Evolutionary conservation across 2,888 invertebrate genomes (phyloP).

Genomic region (Drosophila sordidapex): DNA sequence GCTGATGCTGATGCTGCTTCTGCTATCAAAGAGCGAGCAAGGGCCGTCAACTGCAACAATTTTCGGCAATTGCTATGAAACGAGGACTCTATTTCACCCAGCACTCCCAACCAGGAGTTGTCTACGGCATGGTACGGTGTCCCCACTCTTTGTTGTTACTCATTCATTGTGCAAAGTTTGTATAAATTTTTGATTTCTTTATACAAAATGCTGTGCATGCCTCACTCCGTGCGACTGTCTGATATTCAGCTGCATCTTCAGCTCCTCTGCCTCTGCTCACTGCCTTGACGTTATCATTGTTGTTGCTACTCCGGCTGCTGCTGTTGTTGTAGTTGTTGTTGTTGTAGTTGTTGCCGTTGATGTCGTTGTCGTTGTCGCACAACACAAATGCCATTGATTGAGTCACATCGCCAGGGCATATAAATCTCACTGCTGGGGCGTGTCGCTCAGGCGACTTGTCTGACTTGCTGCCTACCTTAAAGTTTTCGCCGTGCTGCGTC

Average conservation of each 20-base stretch:
- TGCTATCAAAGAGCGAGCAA: constrained; percentile 56
- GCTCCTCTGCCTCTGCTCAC: constrained; percentile 4
- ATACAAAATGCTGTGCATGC: constrained; percentile 82
- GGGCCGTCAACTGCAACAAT: constrained; percentile 67
- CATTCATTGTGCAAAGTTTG: constrained; percentile 80
- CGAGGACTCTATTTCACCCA: constrained; percentile 43
- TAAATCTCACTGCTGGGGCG: constrained; percentile 80
- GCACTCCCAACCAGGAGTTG: constrained; percentile 23
- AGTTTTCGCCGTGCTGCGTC: constrained; percentile 76
- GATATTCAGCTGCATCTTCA: constrained; percentile 52
- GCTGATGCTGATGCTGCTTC: constrained; percentile 9
- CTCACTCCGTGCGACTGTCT: constrained; percentile 51
- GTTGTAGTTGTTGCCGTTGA: constrained; percentile 20
- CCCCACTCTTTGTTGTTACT: constrained; percentile 70
- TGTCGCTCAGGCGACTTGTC: constrained; percentile 58
- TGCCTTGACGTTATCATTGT: constrained; percentile 21
- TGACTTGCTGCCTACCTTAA: constrained; percentile 68
- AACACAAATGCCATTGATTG: constrained; percentile 81
- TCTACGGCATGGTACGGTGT: constrained; percentile 25
- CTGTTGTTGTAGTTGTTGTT: constrained; percentile 1
- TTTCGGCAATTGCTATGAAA: constrained; percentile 78
- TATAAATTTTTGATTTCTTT: constrained; percentile 81
- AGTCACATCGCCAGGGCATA: constrained; percentile 81
- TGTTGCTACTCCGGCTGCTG: constrained; percentile 17
- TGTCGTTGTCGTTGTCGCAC: constrained; percentile 51